These are phyloP conservation scores for Dicentrarchus labrax DNA, from an alignment of 2,113 vertebrate species.

Conservation along the genomic window DNA sequence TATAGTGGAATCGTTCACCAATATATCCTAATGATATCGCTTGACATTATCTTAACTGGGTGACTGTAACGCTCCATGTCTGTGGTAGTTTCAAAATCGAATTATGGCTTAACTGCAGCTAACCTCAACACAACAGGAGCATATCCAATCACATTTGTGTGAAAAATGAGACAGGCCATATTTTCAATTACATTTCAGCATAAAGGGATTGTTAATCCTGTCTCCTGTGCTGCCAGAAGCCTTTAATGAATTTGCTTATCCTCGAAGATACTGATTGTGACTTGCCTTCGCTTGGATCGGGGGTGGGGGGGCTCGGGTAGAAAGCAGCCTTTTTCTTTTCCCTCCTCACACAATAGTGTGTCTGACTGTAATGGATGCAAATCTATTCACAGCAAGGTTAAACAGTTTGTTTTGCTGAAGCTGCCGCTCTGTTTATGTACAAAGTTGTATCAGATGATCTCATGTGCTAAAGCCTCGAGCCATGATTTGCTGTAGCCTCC, in stretches of 20 bases:
- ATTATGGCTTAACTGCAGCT: conserved; percentile 80
- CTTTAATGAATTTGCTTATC: conserved; percentile 86
- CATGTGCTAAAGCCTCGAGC: conserved; percentile 43
- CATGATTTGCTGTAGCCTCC: conserved; percentile 23
- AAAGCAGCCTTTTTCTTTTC: conserved; percentile 64
- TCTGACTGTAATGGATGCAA: conserved; percentile 76
- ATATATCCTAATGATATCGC: conserved; percentile 64
- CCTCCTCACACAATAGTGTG: conserved; percentile 56
- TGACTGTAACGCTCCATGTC: conserved; percentile 56
- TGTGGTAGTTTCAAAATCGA: conserved; percentile 75
- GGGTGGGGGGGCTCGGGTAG: neutral
- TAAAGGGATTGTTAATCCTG: conserved; percentile 86
- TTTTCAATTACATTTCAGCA: conserved; percentile 86
- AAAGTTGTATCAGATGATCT: conserved; percentile 68
- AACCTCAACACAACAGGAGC: conserved; percentile 79
- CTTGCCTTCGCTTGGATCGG: conserved; percentile 54
- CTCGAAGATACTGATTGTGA: conserved; percentile 77
- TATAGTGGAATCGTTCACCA: conserved; percentile 33
- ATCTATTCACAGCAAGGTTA: conserved; percentile 77
- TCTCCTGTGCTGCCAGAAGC: conserved; percentile 78
- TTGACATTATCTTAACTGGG: conserved; percentile 70
- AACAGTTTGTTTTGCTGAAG: conserved; percentile 79
- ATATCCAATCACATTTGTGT: conserved; percentile 85
- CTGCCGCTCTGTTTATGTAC: conserved; percentile 69
- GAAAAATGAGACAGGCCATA: conserved; percentile 81